Percentiles rank a stretch among this genome's conserved stretches.
Conservation (phyloP, 2,113 vertebrate genomes). For the Loxodonta africana region DNA sequence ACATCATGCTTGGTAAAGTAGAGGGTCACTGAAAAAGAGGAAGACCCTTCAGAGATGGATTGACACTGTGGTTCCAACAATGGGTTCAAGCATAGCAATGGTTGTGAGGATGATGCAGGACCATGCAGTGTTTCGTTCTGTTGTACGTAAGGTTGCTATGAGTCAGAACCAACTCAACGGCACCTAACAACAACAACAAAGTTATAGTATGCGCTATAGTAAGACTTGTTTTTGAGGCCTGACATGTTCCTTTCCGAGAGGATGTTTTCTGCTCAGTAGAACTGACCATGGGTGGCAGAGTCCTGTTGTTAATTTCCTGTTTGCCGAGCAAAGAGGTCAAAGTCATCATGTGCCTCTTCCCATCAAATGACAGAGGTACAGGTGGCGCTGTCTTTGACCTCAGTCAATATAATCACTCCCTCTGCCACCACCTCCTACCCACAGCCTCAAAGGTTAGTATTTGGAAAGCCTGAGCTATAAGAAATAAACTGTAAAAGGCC, state of each 20-base stretch:
- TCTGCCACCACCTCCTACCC: background rate
- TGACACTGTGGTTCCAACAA: too few relatives aligned
- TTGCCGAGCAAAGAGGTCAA: background rate
- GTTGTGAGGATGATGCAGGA: too few relatives aligned
- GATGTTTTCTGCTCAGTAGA: conserved; percentile 25
- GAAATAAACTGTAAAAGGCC: background rate
- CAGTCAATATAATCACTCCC: background rate
- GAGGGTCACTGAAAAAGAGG: too few relatives aligned
- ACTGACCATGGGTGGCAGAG: conserved; percentile 40
- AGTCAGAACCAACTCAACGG: too few relatives aligned
- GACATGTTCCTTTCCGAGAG: conserved; percentile 49
- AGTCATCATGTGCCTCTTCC: background rate
- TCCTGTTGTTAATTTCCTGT: conserved; percentile 20
- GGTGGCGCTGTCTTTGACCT: background rate
- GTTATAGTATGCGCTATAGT: conserved; percentile 1
- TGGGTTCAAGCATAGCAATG: too few relatives aligned
- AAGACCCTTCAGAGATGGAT: too few relatives aligned
- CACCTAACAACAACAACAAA: background rate
- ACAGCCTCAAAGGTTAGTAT: background rate
- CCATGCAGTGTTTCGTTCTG: too few relatives aligned
- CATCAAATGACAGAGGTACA: background rate
- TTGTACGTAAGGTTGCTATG: too few relatives aligned
- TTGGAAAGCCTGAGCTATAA: background rate
- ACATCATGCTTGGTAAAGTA: too few relatives aligned
- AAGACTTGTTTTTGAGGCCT: background rate